Evolutionary conservation across 2,888 invertebrate genomes (phyloP).

Genomic region (Mesoligia furuncula): DNA sequence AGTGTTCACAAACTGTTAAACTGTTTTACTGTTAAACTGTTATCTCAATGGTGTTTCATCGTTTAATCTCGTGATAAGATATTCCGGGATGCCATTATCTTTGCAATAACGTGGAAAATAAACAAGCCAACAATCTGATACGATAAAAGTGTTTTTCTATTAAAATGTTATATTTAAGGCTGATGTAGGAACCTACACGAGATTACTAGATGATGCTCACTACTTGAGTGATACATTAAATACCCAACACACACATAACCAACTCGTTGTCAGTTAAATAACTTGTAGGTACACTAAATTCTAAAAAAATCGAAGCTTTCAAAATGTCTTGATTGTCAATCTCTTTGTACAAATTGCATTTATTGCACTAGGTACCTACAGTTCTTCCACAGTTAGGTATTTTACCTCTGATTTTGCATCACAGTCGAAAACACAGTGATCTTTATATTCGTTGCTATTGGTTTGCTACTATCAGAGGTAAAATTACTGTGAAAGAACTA

Average conservation of each 20-base stretch:
- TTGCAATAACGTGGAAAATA: slow-evolving; percentile 35
- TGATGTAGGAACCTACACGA: neutral
- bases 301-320: neutral
- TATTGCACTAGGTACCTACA: too few species aligned
- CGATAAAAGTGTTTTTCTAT: slow-evolving; percentile 7
- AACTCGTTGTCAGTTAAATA: neutral
- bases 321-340: neutral
- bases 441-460: too few species aligned
- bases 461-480: too few species aligned
- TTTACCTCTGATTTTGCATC: too few species aligned
- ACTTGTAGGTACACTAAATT: too few species aligned
- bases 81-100: slow-evolving; percentile 33
- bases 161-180: neutral
- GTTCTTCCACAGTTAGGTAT: too few species aligned
- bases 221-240: neutral
- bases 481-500: too few species aligned
- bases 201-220: neutral
- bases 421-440: too few species aligned
- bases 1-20: slow-evolving; percentile 4
- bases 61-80: slow-evolving; percentile 47
- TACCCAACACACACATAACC: neutral
- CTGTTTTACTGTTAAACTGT: slow-evolving; percentile 1
- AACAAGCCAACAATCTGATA: slow-evolving; percentile 33
- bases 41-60: slow-evolving; percentile 39
- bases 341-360: neutral